These are phyloP conservation scores for Piliocolobus tephrosceles DNA, from an alignment of 2,113 vertebrate genomes.

Conservation along the genomic window DNA sequence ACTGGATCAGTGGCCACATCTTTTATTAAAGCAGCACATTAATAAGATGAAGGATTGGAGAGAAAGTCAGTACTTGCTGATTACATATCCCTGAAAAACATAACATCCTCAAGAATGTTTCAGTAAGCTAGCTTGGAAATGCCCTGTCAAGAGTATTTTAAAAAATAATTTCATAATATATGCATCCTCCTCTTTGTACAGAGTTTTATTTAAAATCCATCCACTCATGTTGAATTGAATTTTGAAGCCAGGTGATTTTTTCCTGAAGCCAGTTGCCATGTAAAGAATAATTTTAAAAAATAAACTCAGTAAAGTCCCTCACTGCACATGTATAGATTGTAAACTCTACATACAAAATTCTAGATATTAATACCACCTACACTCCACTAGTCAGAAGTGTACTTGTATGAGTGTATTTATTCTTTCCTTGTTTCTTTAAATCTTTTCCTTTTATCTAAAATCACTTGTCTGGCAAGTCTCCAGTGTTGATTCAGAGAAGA, in stretches of 20 bases:
- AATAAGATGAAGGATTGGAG: not conserved
- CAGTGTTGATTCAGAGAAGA: conserved; percentile 55
- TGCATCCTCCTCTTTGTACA: not conserved
- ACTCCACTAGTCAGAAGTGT: not conserved
- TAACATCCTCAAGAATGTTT: not conserved
- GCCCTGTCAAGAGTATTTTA: not conserved
- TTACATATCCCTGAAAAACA: not conserved
- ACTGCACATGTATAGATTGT: not conserved
- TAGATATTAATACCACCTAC: not conserved
- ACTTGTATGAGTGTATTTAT: not conserved
- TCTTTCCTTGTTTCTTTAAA: not conserved
- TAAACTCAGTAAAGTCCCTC: not conserved
- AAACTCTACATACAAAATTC: not conserved
- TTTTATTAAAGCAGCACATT: not conserved
- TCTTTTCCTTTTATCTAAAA: conserved; percentile 12
- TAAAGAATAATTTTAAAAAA: not conserved
- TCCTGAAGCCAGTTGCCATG: not conserved
- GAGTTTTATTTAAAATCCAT: not conserved
- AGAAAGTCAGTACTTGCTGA: not conserved
- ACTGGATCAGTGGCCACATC: not conserved
- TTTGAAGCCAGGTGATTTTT: not conserved
- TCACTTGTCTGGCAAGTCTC: conserved; percentile 52
- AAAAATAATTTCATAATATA: not conserved
- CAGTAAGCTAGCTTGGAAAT: not conserved
- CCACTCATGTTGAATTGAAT: not conserved